Base-by-base conservation (phyloP, 2,113 vertebrate species). In the Myotis lucifugus region DNA sequence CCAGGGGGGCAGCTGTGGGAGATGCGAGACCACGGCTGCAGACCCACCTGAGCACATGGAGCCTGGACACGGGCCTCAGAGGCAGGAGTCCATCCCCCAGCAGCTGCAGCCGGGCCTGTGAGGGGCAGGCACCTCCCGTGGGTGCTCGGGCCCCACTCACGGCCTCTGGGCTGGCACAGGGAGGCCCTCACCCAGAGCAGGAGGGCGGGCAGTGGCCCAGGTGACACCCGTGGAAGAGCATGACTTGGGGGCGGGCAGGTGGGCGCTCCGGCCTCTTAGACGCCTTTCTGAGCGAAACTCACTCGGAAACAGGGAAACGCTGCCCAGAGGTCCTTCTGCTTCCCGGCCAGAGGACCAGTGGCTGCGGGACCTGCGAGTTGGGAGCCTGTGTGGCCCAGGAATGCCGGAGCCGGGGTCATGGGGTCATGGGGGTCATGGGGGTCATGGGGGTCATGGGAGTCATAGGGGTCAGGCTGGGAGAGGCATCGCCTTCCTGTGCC, bases 281-380 rank as follows among this genome's bases (percentile, higher is more conserved):
- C 18, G 15, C 46, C 61, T 46, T 69, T 67, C 0, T 32, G 50
- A 40, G 66, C 5, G 6, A n/a, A 32, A 13, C 37, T 32, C 86
- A 7, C 42, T 79, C n/a, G 48, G 64, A 70, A 69, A 32, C 19
- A 11, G 13, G 9, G 2, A 2, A 18, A 9, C 9, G 27, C 27
- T 54, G n/a, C 70, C 37, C 10, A 11, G 40, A 27, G 21, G 37
- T 2, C 70, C 25, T 8, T 6, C 37, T 27, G 11, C 21, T 13
- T 1, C 12, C 37, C 1, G 23, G 37, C 61, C 6, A 18, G 27
- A 42, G 64, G 37, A 67, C 8, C 48, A 11, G 11, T 13, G 37
- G 19, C 25, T 2, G 0, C 48, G 10, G 21, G 5, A 34, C 32
- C 21, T 0, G 21, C 2, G 14, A 10, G 13, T n/a, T 42, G 6